phyloP scores from a whole-genome alignment of 2,797 vertebrate genomes.

The Salarias fasciatus region DNA sequence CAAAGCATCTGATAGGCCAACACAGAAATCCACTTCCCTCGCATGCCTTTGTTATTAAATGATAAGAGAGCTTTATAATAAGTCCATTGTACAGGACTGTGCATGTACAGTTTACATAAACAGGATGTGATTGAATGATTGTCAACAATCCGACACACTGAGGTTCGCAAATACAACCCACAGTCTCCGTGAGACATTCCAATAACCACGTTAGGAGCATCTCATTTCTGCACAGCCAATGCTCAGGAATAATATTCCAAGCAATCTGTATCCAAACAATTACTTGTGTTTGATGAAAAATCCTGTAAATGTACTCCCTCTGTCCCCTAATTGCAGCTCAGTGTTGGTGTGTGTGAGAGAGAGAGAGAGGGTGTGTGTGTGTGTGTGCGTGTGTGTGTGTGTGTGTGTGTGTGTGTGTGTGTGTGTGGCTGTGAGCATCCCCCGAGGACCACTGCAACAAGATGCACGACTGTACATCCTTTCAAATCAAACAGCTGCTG shows the following conservation, averaged over 20 bases:
- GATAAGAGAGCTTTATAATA: no score
- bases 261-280: constrained; percentile 22
- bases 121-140: no score
- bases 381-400: constrained; percentile 1
- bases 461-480: constrained; percentile 17
- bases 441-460: constrained; percentile 17
- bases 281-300: constrained; percentile 22
- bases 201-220: constrained; percentile 18
- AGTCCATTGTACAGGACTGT: no score
- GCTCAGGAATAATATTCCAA: constrained; percentile 14
- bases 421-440: not conserved
- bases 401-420: constrained; percentile 17
- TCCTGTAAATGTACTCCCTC: constrained; percentile 5
- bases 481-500: constrained; percentile 42
- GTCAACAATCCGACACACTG: not conserved
- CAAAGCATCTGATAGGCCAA: no score
- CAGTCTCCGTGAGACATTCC: constrained; percentile 6
- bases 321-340: constrained; percentile 3
- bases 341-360: no score
- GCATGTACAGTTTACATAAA: no score
- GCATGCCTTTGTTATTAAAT: no score
- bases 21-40: no score
- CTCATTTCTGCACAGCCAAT: constrained; percentile 27
- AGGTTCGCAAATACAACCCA: not conserved
- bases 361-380: constrained; percentile 6